Percentiles rank a stretch among this genome's conserved stretches.
Conservation (phyloP, 2,797 vertebrate genomes). For the Lepilemur septentrionalis region DNA sequence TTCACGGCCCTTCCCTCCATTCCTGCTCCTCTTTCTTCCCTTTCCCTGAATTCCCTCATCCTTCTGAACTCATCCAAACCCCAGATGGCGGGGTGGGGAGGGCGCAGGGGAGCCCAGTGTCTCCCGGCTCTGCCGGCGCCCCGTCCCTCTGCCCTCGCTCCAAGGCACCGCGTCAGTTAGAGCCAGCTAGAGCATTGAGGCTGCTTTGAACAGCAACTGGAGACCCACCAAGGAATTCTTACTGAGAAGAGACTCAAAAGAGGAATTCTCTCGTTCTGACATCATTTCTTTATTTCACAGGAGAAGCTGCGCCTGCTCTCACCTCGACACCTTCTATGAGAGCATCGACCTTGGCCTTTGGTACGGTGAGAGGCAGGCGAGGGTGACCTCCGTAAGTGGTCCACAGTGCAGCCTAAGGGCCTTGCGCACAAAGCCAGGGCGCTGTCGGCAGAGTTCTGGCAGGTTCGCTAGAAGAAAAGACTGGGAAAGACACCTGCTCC, state of each 20-base stretch:
- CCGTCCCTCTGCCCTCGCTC: not conserved
- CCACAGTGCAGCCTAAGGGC: not conserved
- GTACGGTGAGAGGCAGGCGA: conserved; percentile 68
- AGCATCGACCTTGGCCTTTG: conserved; percentile 60
- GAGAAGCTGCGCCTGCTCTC: conserved; percentile 66
- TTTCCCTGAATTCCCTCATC: not conserved
- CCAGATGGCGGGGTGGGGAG: no score
- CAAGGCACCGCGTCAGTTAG: not conserved
- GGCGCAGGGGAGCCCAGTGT: no score
- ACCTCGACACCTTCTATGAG: conserved; percentile 67
- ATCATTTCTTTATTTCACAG: conserved; percentile 67
- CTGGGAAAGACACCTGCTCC: no score
- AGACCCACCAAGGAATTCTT: not conserved
- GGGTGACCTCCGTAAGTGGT: conserved; percentile 69
- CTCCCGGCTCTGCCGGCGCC: accelerated
- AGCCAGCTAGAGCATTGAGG: not conserved
- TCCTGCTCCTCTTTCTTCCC: not conserved
- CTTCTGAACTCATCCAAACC: not conserved
- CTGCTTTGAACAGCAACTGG: not conserved
- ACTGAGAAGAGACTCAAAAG: not conserved
- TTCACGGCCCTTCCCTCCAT: accelerated
- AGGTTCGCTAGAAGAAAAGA: no score
- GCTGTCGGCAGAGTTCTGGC: not conserved
- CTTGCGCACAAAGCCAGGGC: accelerated
- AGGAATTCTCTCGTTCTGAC: not conserved